phyloP scores from a whole-genome alignment of 1,140 invertebrate genomes.

The Sarcophaga bullata region DNA sequence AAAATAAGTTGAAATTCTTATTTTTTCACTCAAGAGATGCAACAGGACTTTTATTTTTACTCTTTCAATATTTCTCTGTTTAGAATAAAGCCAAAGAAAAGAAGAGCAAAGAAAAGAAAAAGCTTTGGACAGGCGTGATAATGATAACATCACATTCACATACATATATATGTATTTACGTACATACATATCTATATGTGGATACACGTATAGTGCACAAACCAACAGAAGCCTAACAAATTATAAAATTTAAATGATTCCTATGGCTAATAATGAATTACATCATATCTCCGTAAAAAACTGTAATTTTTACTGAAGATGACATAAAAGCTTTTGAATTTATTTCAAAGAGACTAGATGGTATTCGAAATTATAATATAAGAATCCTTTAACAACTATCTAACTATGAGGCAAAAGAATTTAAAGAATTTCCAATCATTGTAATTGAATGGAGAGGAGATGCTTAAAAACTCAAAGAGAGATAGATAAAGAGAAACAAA shows the following conservation, averaged over 20 bases:
- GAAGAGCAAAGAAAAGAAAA: neutral
- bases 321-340: no score
- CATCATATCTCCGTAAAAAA: no score
- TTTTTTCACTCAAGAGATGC: conserved; percentile 1
- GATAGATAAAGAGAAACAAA: neutral
- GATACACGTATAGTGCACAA: no score
- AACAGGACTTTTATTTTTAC: neutral
- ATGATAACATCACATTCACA: no score
- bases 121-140: neutral
- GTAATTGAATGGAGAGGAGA: neutral
- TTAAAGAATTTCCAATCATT: neutral
- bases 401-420: neutral
- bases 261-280: no score
- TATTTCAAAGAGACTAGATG: no score
- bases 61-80: neutral
- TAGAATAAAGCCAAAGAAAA: neutral
- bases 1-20: no score
- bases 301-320: no score
- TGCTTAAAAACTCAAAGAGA: conserved; percentile 5
- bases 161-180: no score
- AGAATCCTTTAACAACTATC: neutral
- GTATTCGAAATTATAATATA: neutral
- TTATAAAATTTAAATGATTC: no score
- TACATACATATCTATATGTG: no score
- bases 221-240: no score